These are phyloP conservation scores for Calliopum simillimum DNA, from an alignment of 2,888 invertebrate species.

Conservation along the genomic window DNA sequence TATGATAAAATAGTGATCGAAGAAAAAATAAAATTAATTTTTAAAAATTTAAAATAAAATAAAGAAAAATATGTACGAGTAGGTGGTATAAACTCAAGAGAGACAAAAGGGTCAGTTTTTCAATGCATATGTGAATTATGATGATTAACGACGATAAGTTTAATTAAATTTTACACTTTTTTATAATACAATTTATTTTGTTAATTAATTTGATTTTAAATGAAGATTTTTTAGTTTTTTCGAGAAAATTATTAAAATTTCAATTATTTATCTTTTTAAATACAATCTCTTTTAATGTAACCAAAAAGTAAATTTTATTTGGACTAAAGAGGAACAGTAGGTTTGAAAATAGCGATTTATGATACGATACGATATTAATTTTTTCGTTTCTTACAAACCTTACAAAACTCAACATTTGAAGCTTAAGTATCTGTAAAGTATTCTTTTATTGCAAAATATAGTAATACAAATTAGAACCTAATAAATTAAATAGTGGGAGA, in stretches of 20 bases:
- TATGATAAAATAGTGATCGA: slow-evolving; percentile 28
- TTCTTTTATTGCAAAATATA: too few relatives aligned
- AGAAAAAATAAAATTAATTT: slow-evolving; percentile 12
- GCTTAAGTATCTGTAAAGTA: too few relatives aligned
- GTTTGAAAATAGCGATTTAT: not conserved
- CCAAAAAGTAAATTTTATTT: not conserved
- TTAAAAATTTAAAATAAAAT: not conserved
- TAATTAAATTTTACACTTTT: not conserved
- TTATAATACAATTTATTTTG: too few relatives aligned
- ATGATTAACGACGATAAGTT: not conserved
- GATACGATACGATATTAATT: too few relatives aligned
- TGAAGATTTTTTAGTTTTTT: not conserved
- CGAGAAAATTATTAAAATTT: not conserved
- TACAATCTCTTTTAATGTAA: too few relatives aligned
- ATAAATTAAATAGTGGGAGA: too few relatives aligned
- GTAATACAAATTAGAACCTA: too few relatives aligned
- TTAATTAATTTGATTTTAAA: not conserved
- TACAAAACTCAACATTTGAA: too few relatives aligned
- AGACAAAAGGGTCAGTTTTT: not conserved
- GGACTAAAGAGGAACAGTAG: not conserved
- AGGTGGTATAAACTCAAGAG: not conserved
- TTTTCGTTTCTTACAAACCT: too few relatives aligned
- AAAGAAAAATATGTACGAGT: not conserved
- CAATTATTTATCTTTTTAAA: not conserved
- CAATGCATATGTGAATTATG: slow-evolving; percentile 24